Evolutionary conservation across 1,140 invertebrate species (phyloP), one percentile per base, ranked within the genome.

Genomic region (Brachionus koreanus): DNA sequence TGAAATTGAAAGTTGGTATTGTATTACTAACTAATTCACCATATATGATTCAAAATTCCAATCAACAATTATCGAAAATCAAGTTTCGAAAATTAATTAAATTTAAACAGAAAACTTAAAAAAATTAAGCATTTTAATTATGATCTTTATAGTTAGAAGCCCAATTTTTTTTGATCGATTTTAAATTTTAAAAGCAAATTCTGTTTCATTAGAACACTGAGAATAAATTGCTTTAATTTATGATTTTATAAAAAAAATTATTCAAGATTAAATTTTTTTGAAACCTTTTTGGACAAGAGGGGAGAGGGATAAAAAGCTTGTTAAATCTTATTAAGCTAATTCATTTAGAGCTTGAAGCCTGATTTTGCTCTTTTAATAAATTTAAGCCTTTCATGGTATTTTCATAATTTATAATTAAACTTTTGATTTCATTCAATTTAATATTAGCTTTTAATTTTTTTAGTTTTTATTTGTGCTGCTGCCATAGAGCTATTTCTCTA

Each of bases 371-470:
- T 39, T 39, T 35, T 69, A 69, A 69, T 69, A 39, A 69, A 69
- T 39, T 69, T 69, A 69, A 69, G 35, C 37, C 33, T 16, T 69
- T 69, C 65, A 69, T 57, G 37, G 37, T 69, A 37, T 69, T 39
- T 37, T 69, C 65, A 69, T 69, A 69, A 69, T 37, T 69, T 69
- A 69, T 69, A 69, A 69, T 39, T 69, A 69, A 69, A 69, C 29
- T 19, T 69, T 69, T 69, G 37, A 19, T 69, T 69, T 39, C n/a
- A 69, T 69, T 69, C 65, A 69, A 69, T 69, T 69, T 69, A 69
- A 69, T 69, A 69, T 69, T 69, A 69, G 65, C 65, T 69, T 69
- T 69, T 69, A 69, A 69, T 69, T 69, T 69, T 29, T 69, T 39
- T 16, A 69, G 12, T 37, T 69, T 37, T 69, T 69, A 37, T 69